phyloP scores from a whole-genome alignment of 2,113 vertebrate genomes.

The Heterotis niloticus region DNA sequence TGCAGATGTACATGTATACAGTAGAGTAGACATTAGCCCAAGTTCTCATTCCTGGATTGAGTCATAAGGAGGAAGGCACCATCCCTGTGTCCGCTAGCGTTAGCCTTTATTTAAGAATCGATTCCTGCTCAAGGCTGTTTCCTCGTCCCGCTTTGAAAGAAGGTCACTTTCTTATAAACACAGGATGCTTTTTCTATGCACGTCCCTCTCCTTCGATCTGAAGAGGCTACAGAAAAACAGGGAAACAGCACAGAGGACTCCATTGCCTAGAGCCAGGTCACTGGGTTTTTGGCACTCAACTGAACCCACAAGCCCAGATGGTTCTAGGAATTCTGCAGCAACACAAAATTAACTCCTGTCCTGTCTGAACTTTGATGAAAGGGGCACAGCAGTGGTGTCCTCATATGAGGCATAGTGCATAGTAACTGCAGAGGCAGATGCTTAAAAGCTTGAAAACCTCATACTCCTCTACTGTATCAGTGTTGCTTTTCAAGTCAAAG shows the following conservation, averaged over 20 bases:
- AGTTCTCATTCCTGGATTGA: too few relatives aligned
- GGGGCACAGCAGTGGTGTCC: not conserved
- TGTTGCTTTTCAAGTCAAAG: too few relatives aligned
- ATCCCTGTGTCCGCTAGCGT: too few relatives aligned
- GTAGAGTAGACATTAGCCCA: too few relatives aligned
- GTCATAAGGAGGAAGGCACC: too few relatives aligned
- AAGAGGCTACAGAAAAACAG: not conserved
- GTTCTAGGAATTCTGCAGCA: slow-evolving; percentile 1
- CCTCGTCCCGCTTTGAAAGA: not conserved
- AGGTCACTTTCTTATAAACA: not conserved
- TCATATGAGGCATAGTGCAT: not conserved
- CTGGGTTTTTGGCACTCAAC: not conserved
- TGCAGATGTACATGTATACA: too few relatives aligned
- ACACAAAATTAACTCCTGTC: not conserved
- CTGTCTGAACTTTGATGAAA: not conserved
- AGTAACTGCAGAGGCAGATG: not conserved
- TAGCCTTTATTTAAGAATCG: too few relatives aligned
- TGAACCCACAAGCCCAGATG: not conserved
- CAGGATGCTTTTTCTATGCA: too few relatives aligned
- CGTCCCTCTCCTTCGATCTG: too few relatives aligned
- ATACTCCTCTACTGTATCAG: not conserved
- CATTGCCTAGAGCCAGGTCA: slow-evolving; percentile 1
- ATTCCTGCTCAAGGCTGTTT: not conserved
- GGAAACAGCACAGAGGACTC: not conserved
- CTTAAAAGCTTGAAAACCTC: not conserved